Evolutionary conservation across 2,113 vertebrate genomes (phyloP).

Genomic region (Murina feae): DNA sequence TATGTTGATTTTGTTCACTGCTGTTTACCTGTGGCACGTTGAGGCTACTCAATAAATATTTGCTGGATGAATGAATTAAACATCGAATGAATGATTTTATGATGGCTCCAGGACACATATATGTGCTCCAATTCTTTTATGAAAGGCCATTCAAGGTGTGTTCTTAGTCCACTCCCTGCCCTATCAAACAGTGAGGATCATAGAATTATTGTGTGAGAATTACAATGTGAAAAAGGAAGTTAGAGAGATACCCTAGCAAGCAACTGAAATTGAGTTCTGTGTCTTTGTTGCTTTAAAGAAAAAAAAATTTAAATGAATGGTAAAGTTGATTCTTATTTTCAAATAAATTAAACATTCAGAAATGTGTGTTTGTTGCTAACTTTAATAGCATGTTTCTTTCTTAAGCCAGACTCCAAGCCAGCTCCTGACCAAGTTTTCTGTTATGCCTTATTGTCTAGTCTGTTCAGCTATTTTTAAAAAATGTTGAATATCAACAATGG

Average conservation of each 20-base stretch:
- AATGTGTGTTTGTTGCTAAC: slow-evolving; percentile 52
- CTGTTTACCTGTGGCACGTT: no score
- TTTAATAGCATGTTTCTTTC: slow-evolving; percentile 76
- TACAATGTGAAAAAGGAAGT: slow-evolving; percentile 28
- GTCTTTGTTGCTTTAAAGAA: slow-evolving; percentile 45
- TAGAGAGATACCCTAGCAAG: background rate
- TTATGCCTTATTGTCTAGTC: slow-evolving; percentile 96
- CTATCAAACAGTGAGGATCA: slow-evolving; percentile 1
- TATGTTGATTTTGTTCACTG: background rate
- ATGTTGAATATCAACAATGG: slow-evolving; percentile 99
- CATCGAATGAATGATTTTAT: background rate
- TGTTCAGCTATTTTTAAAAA: slow-evolving; percentile 98
- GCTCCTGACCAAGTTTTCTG: slow-evolving; percentile 95
- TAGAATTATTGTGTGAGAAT: background rate
- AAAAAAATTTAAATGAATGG: slow-evolving; percentile 27
- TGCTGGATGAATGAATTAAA: background rate
- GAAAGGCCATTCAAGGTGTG: background rate
- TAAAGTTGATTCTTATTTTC: slow-evolving; percentile 56
- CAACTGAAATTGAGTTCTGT: background rate
- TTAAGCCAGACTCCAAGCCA: slow-evolving; percentile 90
- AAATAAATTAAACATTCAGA: slow-evolving; percentile 67
- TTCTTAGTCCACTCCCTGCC: background rate
- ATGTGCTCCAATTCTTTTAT: background rate
- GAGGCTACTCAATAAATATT: background rate
- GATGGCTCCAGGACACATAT: background rate